Evolutionary conservation across 2,113 vertebrate genomes (phyloP).

Genomic region (Ivindomyrus marchei): DNA sequence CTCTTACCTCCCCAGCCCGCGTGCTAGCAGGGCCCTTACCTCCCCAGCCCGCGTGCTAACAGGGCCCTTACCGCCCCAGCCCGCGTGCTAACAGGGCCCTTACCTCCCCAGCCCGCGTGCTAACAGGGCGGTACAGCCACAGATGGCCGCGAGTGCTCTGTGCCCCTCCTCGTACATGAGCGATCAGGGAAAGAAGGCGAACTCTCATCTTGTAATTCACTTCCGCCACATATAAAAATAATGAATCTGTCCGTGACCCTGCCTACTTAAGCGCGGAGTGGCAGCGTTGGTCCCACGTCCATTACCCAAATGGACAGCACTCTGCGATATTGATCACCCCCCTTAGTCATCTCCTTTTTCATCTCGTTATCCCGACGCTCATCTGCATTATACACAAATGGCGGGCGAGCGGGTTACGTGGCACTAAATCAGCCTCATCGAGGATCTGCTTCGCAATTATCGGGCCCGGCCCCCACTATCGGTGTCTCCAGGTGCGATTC

Average conservation of each 20-base stretch:
- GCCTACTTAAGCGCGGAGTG: slow-evolving; percentile 68
- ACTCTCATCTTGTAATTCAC: slow-evolving; percentile 53
- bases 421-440: slow-evolving; percentile 59
- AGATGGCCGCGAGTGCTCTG: not conserved
- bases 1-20: not conserved
- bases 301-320: slow-evolving; percentile 90
- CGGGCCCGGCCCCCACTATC: slow-evolving; percentile 34
- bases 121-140: not conserved
- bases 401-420: slow-evolving; percentile 49
- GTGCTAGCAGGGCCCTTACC: not conserved
- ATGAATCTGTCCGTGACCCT: slow-evolving; percentile 72
- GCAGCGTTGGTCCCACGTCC: slow-evolving; percentile 72
- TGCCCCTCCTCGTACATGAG: not conserved
- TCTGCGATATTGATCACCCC: slow-evolving; percentile 75
- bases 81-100: not conserved
- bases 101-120: not conserved
- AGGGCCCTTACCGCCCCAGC: not conserved
- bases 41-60: not conserved
- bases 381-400: slow-evolving; percentile 55
- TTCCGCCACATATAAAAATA: slow-evolving; percentile 60
- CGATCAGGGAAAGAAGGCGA: not conserved
- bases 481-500: not conserved
- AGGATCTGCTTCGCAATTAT: slow-evolving; percentile 57
- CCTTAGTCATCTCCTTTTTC: slow-evolving; percentile 68
- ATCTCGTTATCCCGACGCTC: slow-evolving; percentile 66